These are phyloP conservation scores for Charina bottae DNA, from an alignment of 2,113 vertebrate genomes.

Conservation along the genomic window DNA sequence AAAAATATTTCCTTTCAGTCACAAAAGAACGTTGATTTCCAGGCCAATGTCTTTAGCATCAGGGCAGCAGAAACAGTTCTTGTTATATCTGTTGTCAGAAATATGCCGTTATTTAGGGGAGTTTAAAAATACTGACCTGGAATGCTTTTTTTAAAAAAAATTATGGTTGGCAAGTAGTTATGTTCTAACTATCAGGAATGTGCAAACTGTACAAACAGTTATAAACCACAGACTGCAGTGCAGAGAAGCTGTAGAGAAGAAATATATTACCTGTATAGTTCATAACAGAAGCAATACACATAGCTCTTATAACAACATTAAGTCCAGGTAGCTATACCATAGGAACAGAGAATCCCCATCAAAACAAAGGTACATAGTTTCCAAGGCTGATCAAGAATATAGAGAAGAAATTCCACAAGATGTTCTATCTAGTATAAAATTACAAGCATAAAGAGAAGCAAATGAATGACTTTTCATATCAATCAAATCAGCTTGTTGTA, in stretches of 20 bases:
- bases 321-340: not conserved
- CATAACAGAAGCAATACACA: not conserved
- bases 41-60: not conserved
- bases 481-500: not conserved
- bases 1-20: not conserved
- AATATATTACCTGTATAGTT: not conserved
- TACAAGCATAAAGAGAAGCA: not conserved
- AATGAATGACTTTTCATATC: not conserved
- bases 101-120: not conserved
- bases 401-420: not conserved
- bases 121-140: not conserved
- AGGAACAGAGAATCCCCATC: not conserved
- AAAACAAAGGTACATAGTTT: not conserved
- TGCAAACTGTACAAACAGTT: not conserved
- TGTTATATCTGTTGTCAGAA: not conserved
- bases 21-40: not conserved
- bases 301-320: not conserved
- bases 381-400: not conserved
- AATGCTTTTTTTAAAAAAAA: not conserved
- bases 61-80: not conserved
- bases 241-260: not conserved
- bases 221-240: not conserved
- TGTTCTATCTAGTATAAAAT: not conserved
- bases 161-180: not conserved
- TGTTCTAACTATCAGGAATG: not conserved